Evolutionary conservation across 2,113 vertebrate species (phyloP).

Genomic region (Conger conger): DNA sequence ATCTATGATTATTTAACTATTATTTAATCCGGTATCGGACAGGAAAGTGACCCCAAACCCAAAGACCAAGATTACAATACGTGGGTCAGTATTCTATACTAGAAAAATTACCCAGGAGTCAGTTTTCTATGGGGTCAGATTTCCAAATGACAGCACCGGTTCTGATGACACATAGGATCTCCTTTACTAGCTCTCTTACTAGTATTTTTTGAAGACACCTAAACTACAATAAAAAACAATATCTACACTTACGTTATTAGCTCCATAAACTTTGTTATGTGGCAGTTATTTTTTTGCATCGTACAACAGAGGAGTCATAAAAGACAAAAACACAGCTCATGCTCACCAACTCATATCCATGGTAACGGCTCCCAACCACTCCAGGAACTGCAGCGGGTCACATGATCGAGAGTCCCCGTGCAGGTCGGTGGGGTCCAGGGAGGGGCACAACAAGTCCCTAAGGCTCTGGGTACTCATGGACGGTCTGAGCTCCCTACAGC

Average conservation of each 20-base stretch:
- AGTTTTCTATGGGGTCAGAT: too few relatives aligned
- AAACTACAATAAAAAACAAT: background rate
- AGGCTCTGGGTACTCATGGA: conserved; percentile 58
- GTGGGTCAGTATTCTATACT: too few relatives aligned
- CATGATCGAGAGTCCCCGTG: conserved; percentile 63
- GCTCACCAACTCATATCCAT: conserved; percentile 73
- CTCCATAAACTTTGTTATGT: background rate
- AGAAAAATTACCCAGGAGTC: too few relatives aligned
- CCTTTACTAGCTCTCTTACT: too few relatives aligned
- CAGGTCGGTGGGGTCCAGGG: conserved; percentile 61
- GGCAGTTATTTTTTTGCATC: background rate
- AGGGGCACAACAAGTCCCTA: conserved; percentile 69
- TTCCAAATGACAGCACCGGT: too few relatives aligned
- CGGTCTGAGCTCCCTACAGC: conserved; percentile 71
- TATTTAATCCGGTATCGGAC: too few relatives aligned
- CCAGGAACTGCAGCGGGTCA: conserved; percentile 74
- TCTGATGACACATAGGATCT: too few relatives aligned
- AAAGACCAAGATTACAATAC: too few relatives aligned
- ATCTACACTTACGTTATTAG: background rate
- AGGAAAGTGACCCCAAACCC: background rate
- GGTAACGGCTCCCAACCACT: conserved; percentile 86
- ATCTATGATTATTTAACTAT: too few relatives aligned
- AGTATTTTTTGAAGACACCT: background rate
- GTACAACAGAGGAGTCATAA: background rate
- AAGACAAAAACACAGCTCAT: background rate